These are phyloP conservation scores for Phrixothrix hirtus DNA, from an alignment of 2,888 invertebrate genomes.

Conservation along the genomic window DNA sequence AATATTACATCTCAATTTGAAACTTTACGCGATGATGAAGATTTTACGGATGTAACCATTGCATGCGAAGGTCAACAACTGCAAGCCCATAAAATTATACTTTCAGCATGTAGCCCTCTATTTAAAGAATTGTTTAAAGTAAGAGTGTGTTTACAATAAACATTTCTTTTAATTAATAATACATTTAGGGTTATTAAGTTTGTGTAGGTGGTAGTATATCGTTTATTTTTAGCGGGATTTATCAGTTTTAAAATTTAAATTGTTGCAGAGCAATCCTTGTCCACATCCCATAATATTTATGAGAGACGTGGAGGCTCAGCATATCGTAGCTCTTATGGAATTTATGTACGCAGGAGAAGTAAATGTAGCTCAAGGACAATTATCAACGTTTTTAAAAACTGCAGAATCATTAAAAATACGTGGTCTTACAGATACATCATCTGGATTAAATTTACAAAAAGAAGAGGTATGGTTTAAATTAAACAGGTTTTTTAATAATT, in stretches of 20 bases:
- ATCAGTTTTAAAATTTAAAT: conserved; percentile 52
- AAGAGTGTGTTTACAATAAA: conserved; percentile 49
- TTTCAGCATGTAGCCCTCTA: conserved; percentile 86
- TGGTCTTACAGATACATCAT: conserved; percentile 72
- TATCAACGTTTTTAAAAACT: conserved; percentile 74
- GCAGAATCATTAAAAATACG: conserved; percentile 80
- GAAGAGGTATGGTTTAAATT: conserved; percentile 51
- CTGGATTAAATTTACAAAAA: conserved; percentile 52
- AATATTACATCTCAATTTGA: conserved; percentile 87
- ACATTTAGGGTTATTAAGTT: conserved; percentile 63
- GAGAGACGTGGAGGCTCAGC: conserved; percentile 79
- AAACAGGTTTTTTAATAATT: neutral
- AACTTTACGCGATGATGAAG: conserved; percentile 81
- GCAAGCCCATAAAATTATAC: conserved; percentile 83
- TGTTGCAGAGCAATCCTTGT: conserved; percentile 74
- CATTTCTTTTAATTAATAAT: conserved; percentile 54
- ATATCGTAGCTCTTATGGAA: conserved; percentile 76
- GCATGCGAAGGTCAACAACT: conserved; percentile 83
- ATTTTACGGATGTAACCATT: conserved; percentile 86
- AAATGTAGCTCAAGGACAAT: conserved; percentile 77
- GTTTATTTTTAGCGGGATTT: conserved; percentile 30
- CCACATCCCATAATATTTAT: conserved; percentile 85
- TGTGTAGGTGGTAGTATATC: conserved; percentile 35
- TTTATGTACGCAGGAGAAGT: conserved; percentile 88
- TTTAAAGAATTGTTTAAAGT: conserved; percentile 86